Evolutionary conservation across 2,888 invertebrate genomes (phyloP), one percentile per base, ranked within the genome.

Genomic region (Plagodis pulveraria): DNA sequence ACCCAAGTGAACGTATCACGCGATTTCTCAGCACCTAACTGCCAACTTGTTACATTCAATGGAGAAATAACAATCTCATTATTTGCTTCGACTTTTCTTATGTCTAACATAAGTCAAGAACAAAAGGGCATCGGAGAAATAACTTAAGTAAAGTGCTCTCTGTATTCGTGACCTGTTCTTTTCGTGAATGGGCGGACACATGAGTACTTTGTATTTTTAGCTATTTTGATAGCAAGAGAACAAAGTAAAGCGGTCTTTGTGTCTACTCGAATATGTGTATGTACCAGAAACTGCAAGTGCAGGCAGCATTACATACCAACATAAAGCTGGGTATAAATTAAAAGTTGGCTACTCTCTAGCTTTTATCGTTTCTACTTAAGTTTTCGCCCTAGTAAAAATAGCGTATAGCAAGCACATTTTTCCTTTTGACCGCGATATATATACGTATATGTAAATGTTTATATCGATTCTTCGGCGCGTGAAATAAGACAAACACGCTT

Each of bases 21-120:
- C 49, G 60, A 66, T 66, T 58, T 62, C 41, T 55, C 59, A 60
- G 61, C 58, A 62, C 58, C 60, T 62, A 65, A 69, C 63, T 52
- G 66, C 61, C 63, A 60, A 69, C 61, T 66, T 68, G 60, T 66
- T 69, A 63, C 56, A 58, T 51, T 54, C 46, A 66, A 69, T 63
- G 62, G 61, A 66, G 62, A 59, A 66, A 69, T 66, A 69, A 61
- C 58, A 63, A 63, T 61, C 58, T 65, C 62, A 56, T 69, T 69
- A 66, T 58, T 65, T 62, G 60, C 66, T 67, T 65, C 62, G 59
- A 63, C 56, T 66, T 63, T 62, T 58, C 45, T 65, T 61, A 58
- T 58, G 56, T 58, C 51, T 53, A 58, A 63, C 56, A 63, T 63
- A 62, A 63, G 59, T 69, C 65, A 65, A 58, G 61, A 65, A 66